Evolutionary conservation across 2,888 invertebrate genomes (phyloP), one percentile per base, ranked within the genome.

Genomic region (Lathronympha strigana): DNA sequence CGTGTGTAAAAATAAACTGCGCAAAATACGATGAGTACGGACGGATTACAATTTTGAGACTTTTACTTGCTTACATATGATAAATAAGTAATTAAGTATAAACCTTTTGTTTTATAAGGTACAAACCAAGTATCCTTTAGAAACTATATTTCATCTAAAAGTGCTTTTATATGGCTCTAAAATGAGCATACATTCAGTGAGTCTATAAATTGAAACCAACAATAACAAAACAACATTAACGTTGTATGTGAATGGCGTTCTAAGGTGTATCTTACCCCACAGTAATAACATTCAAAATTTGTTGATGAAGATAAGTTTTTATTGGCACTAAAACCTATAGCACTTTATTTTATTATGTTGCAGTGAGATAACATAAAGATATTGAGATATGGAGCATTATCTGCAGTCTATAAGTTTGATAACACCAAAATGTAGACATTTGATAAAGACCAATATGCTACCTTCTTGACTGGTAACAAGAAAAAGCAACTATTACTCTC

Each of bases 221-320:
- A 47, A 47, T 23, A 47, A 23, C n/a, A 47, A 47, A 3, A 21
- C 13, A n/a, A 2, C 23, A 47, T 47, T 45, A 17, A 45, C 4
- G 19, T 21, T 6, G 0, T 51, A 50, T 28, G 28, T 11, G 13
- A 19, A 11, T 13, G 2, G 17, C n/a, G 19, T 51, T 5, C 15
- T 19, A 21, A 51, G 21, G 19, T 53, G 51, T n/a, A 53, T 28
- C 21, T 19, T 36, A 53, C n/a, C n/a, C n/a, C 51, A n/a, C 13
- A 53, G 28, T 15, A 5, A 5, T 53, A 53, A 21, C 9, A 9
- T 36, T 53, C 36, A 21, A 23, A 13, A 23, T 47, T 4, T 19
- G 43, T 31, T 17, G 43, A 11, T 55, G 6, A 40, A n/a, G n/a
- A n/a, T n/a, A n/a, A 43, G 55, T 43, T 57, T 57, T 19, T n/a